Evolutionary conservation across 2,797 vertebrate genomes (phyloP).

Genomic region (Sebastes cheni): DNA sequence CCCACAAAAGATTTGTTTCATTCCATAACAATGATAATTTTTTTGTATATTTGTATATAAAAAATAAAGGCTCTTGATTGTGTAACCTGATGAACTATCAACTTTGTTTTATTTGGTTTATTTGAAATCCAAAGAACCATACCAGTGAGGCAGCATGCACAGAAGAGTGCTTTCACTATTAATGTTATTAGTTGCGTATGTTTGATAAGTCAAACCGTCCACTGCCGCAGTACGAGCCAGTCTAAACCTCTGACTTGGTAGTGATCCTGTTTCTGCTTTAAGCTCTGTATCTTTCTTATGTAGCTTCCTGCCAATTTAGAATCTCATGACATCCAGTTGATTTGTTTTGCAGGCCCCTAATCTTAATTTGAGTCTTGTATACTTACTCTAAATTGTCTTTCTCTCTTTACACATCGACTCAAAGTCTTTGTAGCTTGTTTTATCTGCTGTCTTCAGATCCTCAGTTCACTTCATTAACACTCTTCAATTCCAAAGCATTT

Average conservation of each 20-base stretch:
- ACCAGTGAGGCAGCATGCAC: background rate
- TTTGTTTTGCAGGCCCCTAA: background rate
- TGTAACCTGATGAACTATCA: background rate
- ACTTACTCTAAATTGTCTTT: background rate
- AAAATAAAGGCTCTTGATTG: slow-evolving; percentile 43
- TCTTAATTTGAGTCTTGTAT: background rate
- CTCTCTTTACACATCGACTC: background rate
- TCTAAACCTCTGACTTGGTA: background rate
- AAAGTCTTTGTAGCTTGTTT: background rate
- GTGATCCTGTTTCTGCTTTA: background rate
- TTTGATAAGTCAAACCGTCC: background rate
- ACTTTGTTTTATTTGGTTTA: background rate
- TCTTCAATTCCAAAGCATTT: background rate
- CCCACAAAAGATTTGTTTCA: slow-evolving; percentile 13
- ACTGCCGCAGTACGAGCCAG: background rate
- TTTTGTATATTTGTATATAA: slow-evolving; percentile 52
- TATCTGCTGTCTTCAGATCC: background rate
- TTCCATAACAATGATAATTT: slow-evolving; percentile 35
- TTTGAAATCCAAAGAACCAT: background rate
- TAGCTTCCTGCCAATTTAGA: background rate
- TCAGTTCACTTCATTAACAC: background rate
- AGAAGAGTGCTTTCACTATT: background rate
- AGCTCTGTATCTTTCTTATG: background rate
- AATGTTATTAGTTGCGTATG: background rate
- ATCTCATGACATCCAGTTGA: background rate